Evolutionary conservation across 1,140 invertebrate genomes (phyloP), one percentile per base, ranked within the genome.

Genomic region (Bicyclus anynana): DNA sequence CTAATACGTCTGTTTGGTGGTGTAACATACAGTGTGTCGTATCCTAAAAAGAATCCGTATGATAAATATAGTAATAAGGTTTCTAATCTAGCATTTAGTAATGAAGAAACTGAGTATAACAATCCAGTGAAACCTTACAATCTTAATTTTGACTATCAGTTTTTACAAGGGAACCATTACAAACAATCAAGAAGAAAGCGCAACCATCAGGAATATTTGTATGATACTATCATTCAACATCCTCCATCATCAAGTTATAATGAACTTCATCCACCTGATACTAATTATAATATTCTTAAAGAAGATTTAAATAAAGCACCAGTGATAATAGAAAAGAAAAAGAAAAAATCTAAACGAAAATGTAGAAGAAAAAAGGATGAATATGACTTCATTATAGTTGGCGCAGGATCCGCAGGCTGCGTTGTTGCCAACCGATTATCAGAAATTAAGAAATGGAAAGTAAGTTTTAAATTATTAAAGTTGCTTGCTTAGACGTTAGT

Each of bases 1-100:
- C 53, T 93, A 1, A 75, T 89, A 0, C 87, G 85, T 16, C 67
- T 93, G 0, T 92, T 93, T 58, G 90, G 92, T 6, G 71, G 87
- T 13, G 91, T 91, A 0, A 38, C 67, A 3, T 80, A 82, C 35
- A 66, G 61, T 29, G 50, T 59, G 5, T 12, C 37, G 1, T 5
- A 40, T 14, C 48, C 59, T 14, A 77, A 61, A 62, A 62, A 55
- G 2, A 70, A 74, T 49, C 67, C 75, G 4, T 72, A 65, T 23
- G 14, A 38, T 29, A 51, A 50, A n/a, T 35, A 35, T 13, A 13
- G 12, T 35, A 35, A 35, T 16, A 17, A 1, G 5, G 1, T 16
- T 17, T 40, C 5, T 9, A 40, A 14, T 16, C 13, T 0, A 40
- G 5, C 13, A 17, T 16, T 17, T 7, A 17, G 4, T 7, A 16